Base-by-base conservation (phyloP, 2,113 vertebrate species). In the Apodemus speciosus region DNA sequence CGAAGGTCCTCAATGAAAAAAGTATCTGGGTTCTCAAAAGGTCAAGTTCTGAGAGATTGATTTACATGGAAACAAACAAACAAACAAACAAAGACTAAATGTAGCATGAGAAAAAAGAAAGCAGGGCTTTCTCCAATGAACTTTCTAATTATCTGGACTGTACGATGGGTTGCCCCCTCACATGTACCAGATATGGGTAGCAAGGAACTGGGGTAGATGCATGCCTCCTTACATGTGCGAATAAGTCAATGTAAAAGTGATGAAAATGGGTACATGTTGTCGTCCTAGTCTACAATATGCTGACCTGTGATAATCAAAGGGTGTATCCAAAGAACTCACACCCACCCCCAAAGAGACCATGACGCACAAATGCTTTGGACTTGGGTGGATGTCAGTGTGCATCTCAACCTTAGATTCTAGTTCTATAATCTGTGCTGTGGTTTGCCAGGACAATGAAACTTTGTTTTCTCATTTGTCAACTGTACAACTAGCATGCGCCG, bases 71-170 rank as follows among this genome's bases (percentile, higher is more conserved):
- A 81, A 58, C 21, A 8, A 0, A 64, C 21, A 60, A 5, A 23
- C 21, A 60, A 56, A 15, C 16, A 62, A 62, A 60, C 76, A 60
- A 58, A 1, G 13, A 30, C 18, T 62, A 66, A 51, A 79, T 35
- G 32, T 38, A 8, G 8, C 27, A 0, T 51, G 38, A 53, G 20
- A 69, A 23, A 76, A 21, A 49, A 27, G 53, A 3, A 6, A 10
- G 21, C 0, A 53, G 89, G 49, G 8, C 4, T 16, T 69, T 13
- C 46, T 46, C 16, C 69, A 60, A 0, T 0, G 51, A 79, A 21
- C 14, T 40, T 49, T 9, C 38, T 8, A 6, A 0, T 32, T 1
- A 30, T 25, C 3, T 60, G 2, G 1, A 14, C 8, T 21, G 0
- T 23, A 6, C 16, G 4, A 6, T 9, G 4, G 2, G 32, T 62